Conservation (phyloP, 2,113 vertebrate species). For the Dipodomys stephensi region DNA sequence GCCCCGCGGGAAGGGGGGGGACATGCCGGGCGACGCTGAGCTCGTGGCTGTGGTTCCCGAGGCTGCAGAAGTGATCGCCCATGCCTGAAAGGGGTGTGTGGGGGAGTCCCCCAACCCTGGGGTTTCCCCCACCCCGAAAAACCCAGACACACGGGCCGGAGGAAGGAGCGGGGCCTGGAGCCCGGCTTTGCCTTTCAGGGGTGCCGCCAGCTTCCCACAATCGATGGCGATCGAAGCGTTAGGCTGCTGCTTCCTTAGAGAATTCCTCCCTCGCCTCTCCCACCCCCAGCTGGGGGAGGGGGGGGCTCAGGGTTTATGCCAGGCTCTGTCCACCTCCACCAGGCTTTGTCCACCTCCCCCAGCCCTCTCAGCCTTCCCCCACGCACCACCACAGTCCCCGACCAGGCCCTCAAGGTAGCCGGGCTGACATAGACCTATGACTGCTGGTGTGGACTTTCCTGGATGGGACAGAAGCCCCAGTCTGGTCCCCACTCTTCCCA, state of each 20-base stretch:
- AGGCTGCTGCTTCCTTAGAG: constrained; percentile 51
- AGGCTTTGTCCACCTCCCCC: background rate
- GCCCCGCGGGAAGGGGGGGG: too few relatives aligned
- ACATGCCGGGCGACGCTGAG: background rate
- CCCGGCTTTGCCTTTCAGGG: background rate
- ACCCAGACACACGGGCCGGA: background rate
- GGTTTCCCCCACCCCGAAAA: background rate
- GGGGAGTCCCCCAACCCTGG: background rate
- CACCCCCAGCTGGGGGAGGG: constrained; percentile 38
- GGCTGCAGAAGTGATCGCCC: background rate
- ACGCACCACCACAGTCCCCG: rapidly evolving
- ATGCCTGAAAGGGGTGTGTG: background rate
- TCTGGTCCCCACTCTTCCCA: background rate
- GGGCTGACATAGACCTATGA: background rate
- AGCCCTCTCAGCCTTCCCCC: background rate
- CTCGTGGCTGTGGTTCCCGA: background rate
- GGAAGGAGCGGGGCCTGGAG: too few relatives aligned
- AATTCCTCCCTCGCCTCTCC: constrained; percentile 58
- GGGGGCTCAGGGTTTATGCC: background rate
- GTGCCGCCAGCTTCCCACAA: constrained; percentile 15
- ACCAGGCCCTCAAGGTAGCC: background rate
- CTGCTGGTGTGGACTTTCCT: background rate
- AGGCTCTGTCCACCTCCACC: background rate
- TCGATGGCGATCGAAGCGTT: constrained; percentile 52
- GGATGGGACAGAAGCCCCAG: background rate